Evolutionary conservation across 2,888 invertebrate genomes (phyloP), one percentile per base, ranked within the genome.

Genomic region (Macropis europaea): DNA sequence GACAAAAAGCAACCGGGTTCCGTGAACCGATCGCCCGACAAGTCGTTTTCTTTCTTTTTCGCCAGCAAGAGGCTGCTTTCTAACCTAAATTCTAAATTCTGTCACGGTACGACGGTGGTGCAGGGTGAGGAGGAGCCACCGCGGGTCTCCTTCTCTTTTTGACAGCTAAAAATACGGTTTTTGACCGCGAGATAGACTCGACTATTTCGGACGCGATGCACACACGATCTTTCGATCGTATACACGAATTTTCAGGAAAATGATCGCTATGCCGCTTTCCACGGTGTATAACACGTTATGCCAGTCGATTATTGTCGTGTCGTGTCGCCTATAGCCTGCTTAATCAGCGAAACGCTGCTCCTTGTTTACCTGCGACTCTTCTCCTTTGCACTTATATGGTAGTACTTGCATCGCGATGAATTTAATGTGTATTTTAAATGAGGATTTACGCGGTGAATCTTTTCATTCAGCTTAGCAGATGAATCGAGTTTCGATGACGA

Each of bases 151-250:
- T 53, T 19, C 38, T 54, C 63, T 70, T 76, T 79, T 73, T 73
- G 67, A 76, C 66, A 79, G 79, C 79, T 79, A 79, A 79, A 79
- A 79, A 79, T 79, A 79, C 71, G 34, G 43, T 76, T 79, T 79
- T 79, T 76, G 71, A 76, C 36, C 22, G 62, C 45, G 22, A 11
- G 34, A 56, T 43, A 34, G 47, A 53, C 52, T 66, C 30, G 62
- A 63, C 76, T 76, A 79, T 74, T 79, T 74, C 79, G 79, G 79
- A 57, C 34, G 54, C 67, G 52, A 69, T 43, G 64, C 30, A 28
- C 17, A 36, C 34, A 30, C 5, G 2, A n/a, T 36, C 32, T 6
- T 38, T 34, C 17, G 40, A 43, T 60, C 60, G 30, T 63, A 63
- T 52, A 45, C 36, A 19, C 52, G 32, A 19, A 53, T 30, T 54